phyloP scores from a whole-genome alignment of 2,888 invertebrate genomes.

The Ferrisia virgata region DNA sequence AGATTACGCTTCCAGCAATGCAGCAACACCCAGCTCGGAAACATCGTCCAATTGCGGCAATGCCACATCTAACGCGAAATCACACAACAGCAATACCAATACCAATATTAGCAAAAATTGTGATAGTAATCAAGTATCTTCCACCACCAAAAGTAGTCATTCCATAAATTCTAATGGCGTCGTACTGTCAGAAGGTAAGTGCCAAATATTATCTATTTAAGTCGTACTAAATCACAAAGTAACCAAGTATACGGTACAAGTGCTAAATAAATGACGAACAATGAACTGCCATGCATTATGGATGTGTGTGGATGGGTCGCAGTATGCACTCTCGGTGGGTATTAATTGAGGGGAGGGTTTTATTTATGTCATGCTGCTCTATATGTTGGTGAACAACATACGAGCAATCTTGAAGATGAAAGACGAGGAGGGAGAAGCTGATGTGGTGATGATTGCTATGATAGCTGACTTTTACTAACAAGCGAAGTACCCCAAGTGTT shows the following conservation, averaged over 20 bases:
- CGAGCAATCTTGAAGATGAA: too few species aligned
- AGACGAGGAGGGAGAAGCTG: too few species aligned
- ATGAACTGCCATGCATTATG: too few species aligned
- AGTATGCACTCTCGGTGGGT: too few species aligned
- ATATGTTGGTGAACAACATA: too few species aligned
- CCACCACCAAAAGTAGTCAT: constrained; percentile 21
- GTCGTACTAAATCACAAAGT: not conserved
- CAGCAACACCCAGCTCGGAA: not conserved
- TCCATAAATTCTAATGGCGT: constrained; percentile 33
- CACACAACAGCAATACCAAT: constrained; percentile 23
- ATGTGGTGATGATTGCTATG: too few species aligned
- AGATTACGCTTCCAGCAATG: constrained; percentile 52
- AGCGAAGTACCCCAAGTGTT: too few species aligned
- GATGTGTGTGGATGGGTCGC: too few species aligned
- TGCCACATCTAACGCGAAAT: constrained; percentile 18
- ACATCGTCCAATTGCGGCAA: constrained; percentile 35
- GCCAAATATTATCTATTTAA: not conserved
- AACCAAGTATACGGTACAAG: too few species aligned
- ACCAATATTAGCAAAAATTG: constrained; percentile 31
- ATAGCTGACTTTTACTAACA: too few species aligned
- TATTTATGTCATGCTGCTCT: too few species aligned
- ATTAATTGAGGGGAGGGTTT: too few species aligned
- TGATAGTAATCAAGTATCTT: constrained; percentile 28
- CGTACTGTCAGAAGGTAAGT: constrained; percentile 31
- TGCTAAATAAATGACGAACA: not conserved